Evolutionary conservation across 2,888 invertebrate species (phyloP), one percentile per base, ranked within the genome.

Genomic region (Drosophila engyochracea): DNA sequence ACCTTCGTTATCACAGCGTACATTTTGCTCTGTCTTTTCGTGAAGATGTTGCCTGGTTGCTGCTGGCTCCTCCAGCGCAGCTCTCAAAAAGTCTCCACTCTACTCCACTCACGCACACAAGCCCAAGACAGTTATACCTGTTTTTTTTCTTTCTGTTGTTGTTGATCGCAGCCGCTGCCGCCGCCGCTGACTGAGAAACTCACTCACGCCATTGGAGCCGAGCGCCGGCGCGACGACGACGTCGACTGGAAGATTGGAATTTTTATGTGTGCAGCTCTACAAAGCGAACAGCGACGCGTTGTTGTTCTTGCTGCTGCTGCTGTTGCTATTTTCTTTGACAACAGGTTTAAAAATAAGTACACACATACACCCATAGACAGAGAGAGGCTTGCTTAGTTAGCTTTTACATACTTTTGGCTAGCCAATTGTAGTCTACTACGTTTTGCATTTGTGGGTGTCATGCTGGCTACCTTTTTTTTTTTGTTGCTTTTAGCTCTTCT

Each of bases 231-330:
- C 76, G 68, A 78, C 83, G 62, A 81, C 89, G 62, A 28, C 58
- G 52, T 12, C 66, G 74, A 82, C 87, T 87, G 87, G 87, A 87
- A 87, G 89, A 87, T 89, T 69, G 89, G 87, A 89, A 87, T 87
- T 86, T 87, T 81, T 87, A 87, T 58, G 73, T 58, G 75, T 85
- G 81, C 85, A 79, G 74, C 77, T 73, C 64, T 53, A 76, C 76
- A 76, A 55, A 70, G 63, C 52, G 39, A 53, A 62, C 66, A 62
- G 51, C 64, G 59, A 60, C 39, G 62, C 53, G 71, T 72, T 64
- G 69, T 59, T 79, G 70, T 66, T 69, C 65, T 55, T 62, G 57
- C n/a, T 55, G 22, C 35, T 33, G 53, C 53, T 72, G 73, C 65
- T 81, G 66, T 64, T 72, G 74, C 74, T 81, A 70, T 79, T 74